These are phyloP conservation scores for Panorpa germanica DNA, from an alignment of 2,888 invertebrate genomes.

Conservation along the genomic window DNA sequence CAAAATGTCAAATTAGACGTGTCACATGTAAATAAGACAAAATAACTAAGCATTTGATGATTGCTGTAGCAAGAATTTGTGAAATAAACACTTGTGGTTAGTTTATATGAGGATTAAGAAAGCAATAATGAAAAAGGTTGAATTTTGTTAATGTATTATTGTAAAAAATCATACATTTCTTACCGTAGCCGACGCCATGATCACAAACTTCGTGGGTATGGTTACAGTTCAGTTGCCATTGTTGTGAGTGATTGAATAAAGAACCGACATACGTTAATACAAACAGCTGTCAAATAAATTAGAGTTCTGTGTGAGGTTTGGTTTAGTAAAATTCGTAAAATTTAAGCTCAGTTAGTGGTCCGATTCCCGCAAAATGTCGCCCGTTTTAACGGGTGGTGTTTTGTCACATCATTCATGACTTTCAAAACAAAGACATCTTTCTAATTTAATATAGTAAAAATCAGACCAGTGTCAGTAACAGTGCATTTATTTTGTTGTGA, in stretches of 20 bases:
- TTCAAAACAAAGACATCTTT: conserved; percentile 12
- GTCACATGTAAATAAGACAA: conserved; percentile 3
- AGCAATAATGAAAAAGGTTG: conserved; percentile 5
- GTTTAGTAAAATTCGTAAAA: too few relatives aligned
- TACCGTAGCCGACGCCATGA: conserved; percentile 26
- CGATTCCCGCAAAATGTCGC: conserved; percentile 32
- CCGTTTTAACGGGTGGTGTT: conserved; percentile 26
- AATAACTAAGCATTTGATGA: too few relatives aligned
- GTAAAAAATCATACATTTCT: conserved; percentile 23
- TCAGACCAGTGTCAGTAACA: too few relatives aligned
- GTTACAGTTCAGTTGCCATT: too few relatives aligned
- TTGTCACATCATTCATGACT: conserved; percentile 28
- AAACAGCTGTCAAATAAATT: too few relatives aligned
- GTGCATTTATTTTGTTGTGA: conserved; percentile 29
- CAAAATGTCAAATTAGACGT: conserved; percentile 6
- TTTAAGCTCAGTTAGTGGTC: too few relatives aligned
- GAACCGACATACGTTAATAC: too few relatives aligned
- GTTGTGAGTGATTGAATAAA: conserved; percentile 11
- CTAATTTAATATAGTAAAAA: conserved; percentile 26
- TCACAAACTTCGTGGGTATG: too few relatives aligned
- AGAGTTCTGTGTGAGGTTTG: too few relatives aligned
- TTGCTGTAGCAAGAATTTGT: not conserved
- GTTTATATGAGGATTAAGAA: conserved; percentile 1
- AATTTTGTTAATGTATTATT: conserved; percentile 6
- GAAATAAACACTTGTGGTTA: not conserved